These are phyloP conservation scores for Volucella inflata DNA, from an alignment of 2,888 invertebrate species.

Conservation along the genomic window DNA sequence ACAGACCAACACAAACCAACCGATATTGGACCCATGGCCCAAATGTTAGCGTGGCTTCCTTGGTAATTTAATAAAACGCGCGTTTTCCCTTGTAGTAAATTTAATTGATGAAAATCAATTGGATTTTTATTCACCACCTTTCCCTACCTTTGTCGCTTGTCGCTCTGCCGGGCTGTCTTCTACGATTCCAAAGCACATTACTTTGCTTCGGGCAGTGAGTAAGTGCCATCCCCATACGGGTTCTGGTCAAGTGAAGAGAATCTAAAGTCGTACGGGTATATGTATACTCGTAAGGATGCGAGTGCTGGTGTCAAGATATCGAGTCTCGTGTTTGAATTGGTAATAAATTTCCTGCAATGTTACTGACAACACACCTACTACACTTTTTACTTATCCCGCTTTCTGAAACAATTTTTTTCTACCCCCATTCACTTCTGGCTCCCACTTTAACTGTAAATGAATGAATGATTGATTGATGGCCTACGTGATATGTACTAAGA, in stretches of 20 bases:
- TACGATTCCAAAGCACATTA: neutral
- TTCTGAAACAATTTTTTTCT: neutral
- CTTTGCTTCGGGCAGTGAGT: neutral
- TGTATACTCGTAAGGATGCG: neutral
- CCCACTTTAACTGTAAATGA: constrained; percentile 24
- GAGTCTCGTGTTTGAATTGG: constrained; percentile 45
- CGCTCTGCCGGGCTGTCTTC: neutral
- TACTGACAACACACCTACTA: constrained; percentile 18
- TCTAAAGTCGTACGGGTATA: neutral
- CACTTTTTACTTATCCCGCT: neutral
- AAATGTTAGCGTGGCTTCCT: constrained; percentile 48
- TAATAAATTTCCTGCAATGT: constrained; percentile 47
- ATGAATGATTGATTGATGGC: constrained; percentile 68
- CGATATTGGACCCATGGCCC: constrained; percentile 27
- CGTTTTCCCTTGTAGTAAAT: constrained; percentile 50
- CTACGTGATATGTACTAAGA: constrained; percentile 51
- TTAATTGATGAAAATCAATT: constrained; percentile 71
- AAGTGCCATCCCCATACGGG: neutral
- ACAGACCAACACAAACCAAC: too few species aligned
- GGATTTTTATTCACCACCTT: constrained; percentile 10
- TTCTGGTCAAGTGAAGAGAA: constrained; percentile 47
- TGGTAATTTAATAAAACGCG: constrained; percentile 63
- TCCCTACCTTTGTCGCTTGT: neutral
- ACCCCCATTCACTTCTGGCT: neutral
- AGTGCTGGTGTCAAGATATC: constrained; percentile 4